Base-by-base conservation (phyloP, 2,888 invertebrate species). In the Xestoiulus laeticollis region DNA sequence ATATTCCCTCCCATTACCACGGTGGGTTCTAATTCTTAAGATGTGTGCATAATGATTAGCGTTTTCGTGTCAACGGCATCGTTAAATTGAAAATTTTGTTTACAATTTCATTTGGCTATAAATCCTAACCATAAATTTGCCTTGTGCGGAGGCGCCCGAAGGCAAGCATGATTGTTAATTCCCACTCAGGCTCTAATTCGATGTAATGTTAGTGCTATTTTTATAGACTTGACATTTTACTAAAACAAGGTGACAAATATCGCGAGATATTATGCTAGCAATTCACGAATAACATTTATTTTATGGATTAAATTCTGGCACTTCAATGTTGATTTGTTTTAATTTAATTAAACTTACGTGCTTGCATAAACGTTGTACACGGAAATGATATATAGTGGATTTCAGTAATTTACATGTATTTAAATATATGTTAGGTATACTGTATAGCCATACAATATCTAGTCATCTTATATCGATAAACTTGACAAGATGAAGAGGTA, bases 171-270 rank as follows among this genome's bases (percentile, higher is more conserved):
- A 59, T 59, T 6, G 53, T 59, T 59, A 59, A 59, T 59, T 59
- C n/a, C 53, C 53, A 59, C 53, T 59, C 53, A n/a, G n/a, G 1
- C 53, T 59, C 53, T 59, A 59, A 59, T 59, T 59, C 53, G n/a
- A 59, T n/a, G 53, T 59, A 59, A n/a, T 59, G 6, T n/a, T n/a
- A 59, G 3, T n/a, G 16, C 19, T n/a, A n/a, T 19, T 59, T 59
- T 48, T 48, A 59, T n/a, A n/a, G 53, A n/a, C n/a, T 59, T 59
- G n/a, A n/a, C 53, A n/a, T 59, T 59, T 59, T n/a, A n/a, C 53
- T 59, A 59, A 59, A 59, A n/a, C 53, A 59, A 59, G n/a, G 53
- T n/a, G 53, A 59, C 53, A 59, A 59, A 59, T 59, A n/a, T n/a
- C 53, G 6, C 53, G n/a, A 38, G 38, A 38, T 38, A 8, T 38